phyloP scores from a whole-genome alignment of 2,888 invertebrate species.

The Drosophila phalerata region DNA sequence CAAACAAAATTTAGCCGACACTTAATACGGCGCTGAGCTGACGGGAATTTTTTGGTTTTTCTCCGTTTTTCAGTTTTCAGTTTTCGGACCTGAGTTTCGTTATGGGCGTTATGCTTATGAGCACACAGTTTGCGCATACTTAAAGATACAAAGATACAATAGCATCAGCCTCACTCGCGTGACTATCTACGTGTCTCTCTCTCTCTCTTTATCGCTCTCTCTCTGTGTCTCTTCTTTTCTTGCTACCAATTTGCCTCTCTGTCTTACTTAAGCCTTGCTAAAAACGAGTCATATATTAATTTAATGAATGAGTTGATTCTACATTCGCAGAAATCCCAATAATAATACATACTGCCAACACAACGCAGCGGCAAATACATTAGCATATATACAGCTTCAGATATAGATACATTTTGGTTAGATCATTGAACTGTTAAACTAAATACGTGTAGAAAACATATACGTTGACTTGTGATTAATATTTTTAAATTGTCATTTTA shows the following conservation, averaged over 20 bases:
- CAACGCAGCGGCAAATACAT: conserved; percentile 29
- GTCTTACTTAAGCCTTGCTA: not conserved
- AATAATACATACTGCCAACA: conserved; percentile 54
- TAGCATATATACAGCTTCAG: conserved; percentile 19
- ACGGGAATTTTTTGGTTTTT: conserved; percentile 18
- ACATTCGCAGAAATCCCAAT: conserved; percentile 69
- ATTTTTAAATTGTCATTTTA: not conserved
- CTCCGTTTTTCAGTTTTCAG: conserved; percentile 18
- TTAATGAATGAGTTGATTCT: conserved; percentile 72
- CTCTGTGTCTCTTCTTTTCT: not conserved
- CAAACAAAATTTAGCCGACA: conserved; percentile 79
- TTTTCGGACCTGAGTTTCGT: conserved; percentile 44
- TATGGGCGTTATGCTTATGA: conserved; percentile 66
- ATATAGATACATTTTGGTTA: conserved; percentile 12
- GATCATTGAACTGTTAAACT: conserved; percentile 20
- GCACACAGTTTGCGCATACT: conserved; percentile 58
- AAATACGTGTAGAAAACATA: conserved; percentile 25
- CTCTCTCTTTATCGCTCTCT: not conserved
- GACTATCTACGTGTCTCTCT: conserved; percentile 18
- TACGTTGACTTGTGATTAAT: conserved; percentile 18
- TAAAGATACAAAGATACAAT: conserved; percentile 58
- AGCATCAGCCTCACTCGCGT: conserved; percentile 39
- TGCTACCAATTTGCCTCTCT: conserved; percentile 1
- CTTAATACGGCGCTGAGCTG: conserved; percentile 71
- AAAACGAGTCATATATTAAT: conserved; percentile 63